These are phyloP conservation scores for Lutjanus erythropterus DNA, from an alignment of 2,113 vertebrate species.

Conservation along the genomic window DNA sequence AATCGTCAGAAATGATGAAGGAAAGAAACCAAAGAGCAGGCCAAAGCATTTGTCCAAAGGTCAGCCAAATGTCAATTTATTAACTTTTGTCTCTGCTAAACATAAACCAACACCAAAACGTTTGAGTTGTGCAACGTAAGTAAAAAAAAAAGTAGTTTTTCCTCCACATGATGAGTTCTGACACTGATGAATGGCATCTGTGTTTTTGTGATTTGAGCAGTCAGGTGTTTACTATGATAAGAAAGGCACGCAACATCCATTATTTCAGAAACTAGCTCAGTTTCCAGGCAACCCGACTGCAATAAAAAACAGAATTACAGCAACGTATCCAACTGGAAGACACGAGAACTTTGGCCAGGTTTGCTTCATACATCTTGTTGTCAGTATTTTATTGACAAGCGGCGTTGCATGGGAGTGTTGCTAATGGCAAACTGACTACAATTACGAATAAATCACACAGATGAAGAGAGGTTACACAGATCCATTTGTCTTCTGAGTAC, in stretches of 20 bases:
- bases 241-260: conserved; percentile 12
- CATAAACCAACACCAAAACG: conserved; percentile 36
- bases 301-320: conserved; percentile 48
- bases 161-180: conserved; percentile 14
- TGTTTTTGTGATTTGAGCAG: conserved; percentile 16
- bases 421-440: background rate
- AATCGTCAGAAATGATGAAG: conserved; percentile 23
- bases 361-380: conserved; percentile 7
- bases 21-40: background rate
- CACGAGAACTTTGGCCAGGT: conserved; percentile 10
- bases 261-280: conserved; percentile 29
- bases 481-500: conserved; percentile 5
- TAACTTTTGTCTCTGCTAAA: conserved; percentile 43
- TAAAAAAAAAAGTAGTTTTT: background rate
- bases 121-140: conserved; percentile 54
- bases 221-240: conserved; percentile 66
- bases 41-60: conserved; percentile 46
- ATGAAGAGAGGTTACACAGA: conserved; percentile 13
- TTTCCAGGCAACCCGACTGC: conserved; percentile 51
- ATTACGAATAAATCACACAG: conserved; percentile 39
- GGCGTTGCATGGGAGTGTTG: conserved; percentile 1
- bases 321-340: conserved; percentile 25
- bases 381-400: conserved; percentile 45
- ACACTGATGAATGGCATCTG: conserved; percentile 50
- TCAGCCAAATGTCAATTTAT: conserved; percentile 56